Conservation (phyloP, 2,888 invertebrate genomes). For the Ptilodon capucinus region DNA sequence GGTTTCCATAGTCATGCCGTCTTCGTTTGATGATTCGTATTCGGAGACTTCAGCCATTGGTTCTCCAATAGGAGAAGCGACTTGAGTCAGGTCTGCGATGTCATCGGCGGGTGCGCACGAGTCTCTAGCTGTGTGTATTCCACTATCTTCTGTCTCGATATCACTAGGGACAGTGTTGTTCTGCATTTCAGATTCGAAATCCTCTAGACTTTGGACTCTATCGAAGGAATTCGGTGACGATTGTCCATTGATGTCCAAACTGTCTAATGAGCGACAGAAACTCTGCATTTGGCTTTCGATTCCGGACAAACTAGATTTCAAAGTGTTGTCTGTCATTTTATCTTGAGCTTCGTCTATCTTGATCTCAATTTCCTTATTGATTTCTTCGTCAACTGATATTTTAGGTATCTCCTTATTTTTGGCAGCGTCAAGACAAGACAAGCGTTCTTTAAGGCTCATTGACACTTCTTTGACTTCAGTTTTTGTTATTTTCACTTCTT, state of each 20-base stretch:
- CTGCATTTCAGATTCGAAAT: constrained; percentile 84
- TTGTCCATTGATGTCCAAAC: constrained; percentile 83
- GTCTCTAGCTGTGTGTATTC: constrained; percentile 90
- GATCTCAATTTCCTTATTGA: constrained; percentile 50
- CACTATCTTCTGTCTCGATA: constrained; percentile 89
- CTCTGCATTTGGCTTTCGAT: constrained; percentile 82
- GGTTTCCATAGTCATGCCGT: constrained; percentile 52
- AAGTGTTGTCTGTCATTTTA: constrained; percentile 54
- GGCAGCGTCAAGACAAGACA: constrained; percentile 77
- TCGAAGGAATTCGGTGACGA: constrained; percentile 82
- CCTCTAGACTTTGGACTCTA: constrained; percentile 85
- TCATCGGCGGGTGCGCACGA: constrained; percentile 90
- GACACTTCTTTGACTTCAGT: constrained; percentile 76
- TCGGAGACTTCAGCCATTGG: constrained; percentile 70
- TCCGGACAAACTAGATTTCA: constrained; percentile 67
- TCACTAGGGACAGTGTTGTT: constrained; percentile 81
- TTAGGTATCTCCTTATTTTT: constrained; percentile 76
- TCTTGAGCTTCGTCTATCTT: constrained; percentile 52
- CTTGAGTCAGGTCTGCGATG: constrained; percentile 83
- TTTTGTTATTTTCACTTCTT: constrained; percentile 62
- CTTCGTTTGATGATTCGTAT: constrained; percentile 76
- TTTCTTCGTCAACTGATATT: constrained; percentile 67
- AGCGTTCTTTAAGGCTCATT: constrained; percentile 78
- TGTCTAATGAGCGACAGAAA: constrained; percentile 85
- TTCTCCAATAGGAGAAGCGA: constrained; percentile 74